These are phyloP conservation scores for Xenentodon cancila DNA, from an alignment of 2,797 vertebrate species.

Conservation along the genomic window DNA sequence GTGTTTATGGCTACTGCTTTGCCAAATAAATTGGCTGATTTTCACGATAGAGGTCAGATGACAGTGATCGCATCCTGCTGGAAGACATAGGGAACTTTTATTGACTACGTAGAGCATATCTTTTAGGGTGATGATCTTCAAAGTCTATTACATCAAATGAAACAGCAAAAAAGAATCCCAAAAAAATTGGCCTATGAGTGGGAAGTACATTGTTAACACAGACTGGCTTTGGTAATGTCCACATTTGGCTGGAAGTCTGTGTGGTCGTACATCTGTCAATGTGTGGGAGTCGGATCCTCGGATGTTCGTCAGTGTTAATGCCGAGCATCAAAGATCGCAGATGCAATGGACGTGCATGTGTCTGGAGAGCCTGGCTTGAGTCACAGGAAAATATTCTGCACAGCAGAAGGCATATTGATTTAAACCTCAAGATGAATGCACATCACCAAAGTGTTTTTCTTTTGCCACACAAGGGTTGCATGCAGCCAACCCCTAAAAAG, in stretches of 20 bases:
- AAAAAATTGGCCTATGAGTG: constrained; percentile 73
- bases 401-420: constrained; percentile 73
- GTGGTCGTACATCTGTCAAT: constrained; percentile 56
- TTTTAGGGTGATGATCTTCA: constrained; percentile 32
- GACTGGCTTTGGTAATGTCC: constrained; percentile 52
- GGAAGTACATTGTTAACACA: constrained; percentile 70
- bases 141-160: constrained; percentile 61
- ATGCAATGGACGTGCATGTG: constrained; percentile 58
- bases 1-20: constrained; percentile 17
- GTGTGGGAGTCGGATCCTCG: constrained; percentile 75
- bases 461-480: constrained; percentile 61
- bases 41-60: constrained; percentile 38
- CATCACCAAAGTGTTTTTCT: constrained; percentile 67
- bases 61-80: constrained; percentile 15
- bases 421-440: constrained; percentile 66
- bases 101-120: constrained; percentile 58
- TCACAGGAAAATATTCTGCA: constrained; percentile 64
- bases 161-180: constrained; percentile 63
- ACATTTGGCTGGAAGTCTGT: constrained; percentile 55
- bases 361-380: constrained; percentile 74
- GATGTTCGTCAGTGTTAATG: constrained; percentile 68
- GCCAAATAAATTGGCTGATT: constrained; percentile 32
- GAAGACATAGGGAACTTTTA: constrained; percentile 30
- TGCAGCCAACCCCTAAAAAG: constrained; percentile 68
- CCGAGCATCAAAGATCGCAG: constrained; percentile 71